phyloP scores from a whole-genome alignment of 2,113 vertebrate species.

The Gorilla gorilla region DNA sequence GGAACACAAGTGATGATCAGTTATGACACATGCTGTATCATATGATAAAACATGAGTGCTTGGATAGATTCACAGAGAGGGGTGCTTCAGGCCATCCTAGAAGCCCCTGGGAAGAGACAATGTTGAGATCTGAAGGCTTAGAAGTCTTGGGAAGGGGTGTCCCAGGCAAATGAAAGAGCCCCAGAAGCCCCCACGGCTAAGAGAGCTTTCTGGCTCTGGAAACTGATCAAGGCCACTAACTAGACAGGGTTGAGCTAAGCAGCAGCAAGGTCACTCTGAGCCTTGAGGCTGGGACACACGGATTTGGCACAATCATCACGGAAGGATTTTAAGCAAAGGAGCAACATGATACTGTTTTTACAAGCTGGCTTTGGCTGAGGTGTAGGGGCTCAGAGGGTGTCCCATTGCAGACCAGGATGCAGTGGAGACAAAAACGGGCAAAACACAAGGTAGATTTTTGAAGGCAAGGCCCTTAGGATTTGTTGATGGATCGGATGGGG shows the following conservation, averaged over 20 bases:
- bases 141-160: fast-evolving
- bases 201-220: neutral
- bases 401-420: neutral
- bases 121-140: too few species aligned
- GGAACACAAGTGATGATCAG: fast-evolving
- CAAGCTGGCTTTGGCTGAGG: neutral
- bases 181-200: neutral
- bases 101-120: neutral
- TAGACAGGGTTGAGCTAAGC: neutral
- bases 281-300: fast-evolving
- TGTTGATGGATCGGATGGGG: fast-evolving
- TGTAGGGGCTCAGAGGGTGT: too few species aligned
- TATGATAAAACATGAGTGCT: neutral
- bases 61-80: neutral
- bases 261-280: too few species aligned
- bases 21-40: too few species aligned
- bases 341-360: neutral
- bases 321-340: neutral
- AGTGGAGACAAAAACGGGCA: neutral
- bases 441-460: neutral
- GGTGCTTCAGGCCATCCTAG: neutral
- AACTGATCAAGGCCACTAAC: neutral
- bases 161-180: neutral
- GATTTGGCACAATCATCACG: neutral
- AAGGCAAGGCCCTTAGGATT: neutral